Conservation (phyloP, 2,888 invertebrate species). For the Scaptomyza tumidula region DNA sequence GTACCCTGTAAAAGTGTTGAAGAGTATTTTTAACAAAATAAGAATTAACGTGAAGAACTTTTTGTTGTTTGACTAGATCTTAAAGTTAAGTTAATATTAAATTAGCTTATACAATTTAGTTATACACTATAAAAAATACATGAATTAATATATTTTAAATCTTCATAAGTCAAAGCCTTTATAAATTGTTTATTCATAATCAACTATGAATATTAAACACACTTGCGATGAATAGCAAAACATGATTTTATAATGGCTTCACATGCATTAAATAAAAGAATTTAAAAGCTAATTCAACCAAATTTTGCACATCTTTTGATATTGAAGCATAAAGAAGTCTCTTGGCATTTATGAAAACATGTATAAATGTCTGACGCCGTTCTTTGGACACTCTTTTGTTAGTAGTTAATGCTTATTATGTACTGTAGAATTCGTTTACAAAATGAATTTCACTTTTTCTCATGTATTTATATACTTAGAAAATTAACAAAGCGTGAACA, state of each 20-base stretch:
- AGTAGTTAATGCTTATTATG: too few species aligned
- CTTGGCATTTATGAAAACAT: too few species aligned
- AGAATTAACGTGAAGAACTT: background rate
- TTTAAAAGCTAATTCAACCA: too few species aligned
- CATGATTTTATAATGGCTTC: background rate
- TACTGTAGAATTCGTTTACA: too few species aligned
- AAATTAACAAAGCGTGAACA: background rate
- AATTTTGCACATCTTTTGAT: too few species aligned
- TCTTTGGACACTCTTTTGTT: background rate
- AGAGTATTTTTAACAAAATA: background rate
- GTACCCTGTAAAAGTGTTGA: background rate
- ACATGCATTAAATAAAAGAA: too few species aligned
- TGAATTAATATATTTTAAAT: background rate
- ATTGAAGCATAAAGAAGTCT: too few species aligned
- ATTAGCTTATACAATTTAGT: too few species aligned
- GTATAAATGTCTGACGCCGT: too few species aligned
- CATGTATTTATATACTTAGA: background rate
- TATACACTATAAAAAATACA: too few species aligned
- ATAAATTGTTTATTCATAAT: background rate
- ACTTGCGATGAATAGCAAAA: background rate
- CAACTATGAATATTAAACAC: slow-evolving; percentile 1
- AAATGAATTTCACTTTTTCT: background rate
- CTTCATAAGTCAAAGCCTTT: background rate
- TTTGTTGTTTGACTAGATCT: background rate
- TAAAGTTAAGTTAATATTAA: background rate